Conservation (phyloP, 2,888 invertebrate species). For the Melanchra persicariae region DNA sequence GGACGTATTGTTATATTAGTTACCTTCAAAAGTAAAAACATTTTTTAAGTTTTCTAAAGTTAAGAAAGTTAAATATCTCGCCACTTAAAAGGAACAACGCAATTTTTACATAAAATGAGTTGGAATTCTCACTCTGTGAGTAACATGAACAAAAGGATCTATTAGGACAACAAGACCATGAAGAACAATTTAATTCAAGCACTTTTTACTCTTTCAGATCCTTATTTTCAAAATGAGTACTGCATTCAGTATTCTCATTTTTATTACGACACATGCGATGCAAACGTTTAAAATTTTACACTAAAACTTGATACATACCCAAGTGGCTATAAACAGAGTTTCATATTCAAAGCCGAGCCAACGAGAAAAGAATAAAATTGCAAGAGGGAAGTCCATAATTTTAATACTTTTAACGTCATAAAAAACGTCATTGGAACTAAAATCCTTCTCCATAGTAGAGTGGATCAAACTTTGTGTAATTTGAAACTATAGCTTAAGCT, state of each 20-base stretch:
- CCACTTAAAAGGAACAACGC: neutral
- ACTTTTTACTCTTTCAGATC: constrained; percentile 22
- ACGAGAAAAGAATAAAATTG: constrained; percentile 55
- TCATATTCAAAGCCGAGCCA: constrained; percentile 51
- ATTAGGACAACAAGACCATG: neutral
- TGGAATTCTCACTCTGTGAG: neutral
- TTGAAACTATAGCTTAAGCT: constrained; percentile 80
- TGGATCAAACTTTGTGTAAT: constrained; percentile 77
- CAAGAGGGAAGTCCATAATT: constrained; percentile 49
- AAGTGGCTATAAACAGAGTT: constrained; percentile 62
- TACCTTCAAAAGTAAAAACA: no score
- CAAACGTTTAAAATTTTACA: constrained; percentile 59
- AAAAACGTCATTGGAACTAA: constrained; percentile 62
- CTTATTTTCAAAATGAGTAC: constrained; percentile 44
- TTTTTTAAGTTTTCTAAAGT: no score
- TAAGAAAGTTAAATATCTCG: neutral
- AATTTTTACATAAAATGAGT: neutral
- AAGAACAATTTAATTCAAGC: constrained; percentile 9
- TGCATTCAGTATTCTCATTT: constrained; percentile 46
- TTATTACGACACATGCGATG: constrained; percentile 54
- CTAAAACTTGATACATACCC: constrained; percentile 55
- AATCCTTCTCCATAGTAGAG: constrained; percentile 58
- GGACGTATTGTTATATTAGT: no score
- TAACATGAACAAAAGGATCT: neutral
- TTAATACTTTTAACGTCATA: constrained; percentile 60